Evolutionary conservation across 2,797 vertebrate species (phyloP).

Genomic region (Galagoides demidoff): DNA sequence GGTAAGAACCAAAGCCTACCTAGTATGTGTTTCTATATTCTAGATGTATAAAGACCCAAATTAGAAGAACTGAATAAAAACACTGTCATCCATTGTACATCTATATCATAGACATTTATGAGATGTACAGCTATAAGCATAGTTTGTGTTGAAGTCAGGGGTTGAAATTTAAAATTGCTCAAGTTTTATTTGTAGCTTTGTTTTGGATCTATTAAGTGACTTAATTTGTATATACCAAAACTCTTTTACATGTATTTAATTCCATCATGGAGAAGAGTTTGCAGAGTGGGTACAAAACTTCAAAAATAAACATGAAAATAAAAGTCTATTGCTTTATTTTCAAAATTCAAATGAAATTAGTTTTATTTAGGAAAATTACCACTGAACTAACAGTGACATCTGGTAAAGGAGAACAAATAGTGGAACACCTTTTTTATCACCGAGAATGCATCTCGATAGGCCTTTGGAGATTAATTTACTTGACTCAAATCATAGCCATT

Average conservation of each 20-base stretch:
- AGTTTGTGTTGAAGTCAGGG: background rate
- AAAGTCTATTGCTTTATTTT: background rate
- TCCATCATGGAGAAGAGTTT: background rate
- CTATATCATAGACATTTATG: background rate
- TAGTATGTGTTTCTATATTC: slow-evolving; percentile 2
- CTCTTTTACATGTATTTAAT: background rate
- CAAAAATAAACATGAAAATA: background rate
- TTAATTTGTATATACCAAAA: slow-evolving; percentile 17
- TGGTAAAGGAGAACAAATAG: background rate
- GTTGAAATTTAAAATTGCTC: slow-evolving; percentile 4
- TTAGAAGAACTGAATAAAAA: background rate
- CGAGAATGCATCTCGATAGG: background rate
- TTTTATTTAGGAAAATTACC: background rate
- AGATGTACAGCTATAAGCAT: background rate
- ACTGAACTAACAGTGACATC: background rate
- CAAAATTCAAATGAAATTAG: slow-evolving; percentile 31
- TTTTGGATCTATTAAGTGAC: background rate
- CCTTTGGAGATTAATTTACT: background rate
- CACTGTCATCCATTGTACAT: background rate
- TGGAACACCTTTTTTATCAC: background rate
- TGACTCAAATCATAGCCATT: background rate
- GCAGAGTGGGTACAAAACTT: background rate
- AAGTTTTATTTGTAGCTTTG: slow-evolving; percentile 2
- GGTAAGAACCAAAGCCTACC: background rate
- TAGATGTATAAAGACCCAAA: background rate